Conservation (phyloP, 2,797 vertebrate species). For the Hippopotamyrus pictus region DNA sequence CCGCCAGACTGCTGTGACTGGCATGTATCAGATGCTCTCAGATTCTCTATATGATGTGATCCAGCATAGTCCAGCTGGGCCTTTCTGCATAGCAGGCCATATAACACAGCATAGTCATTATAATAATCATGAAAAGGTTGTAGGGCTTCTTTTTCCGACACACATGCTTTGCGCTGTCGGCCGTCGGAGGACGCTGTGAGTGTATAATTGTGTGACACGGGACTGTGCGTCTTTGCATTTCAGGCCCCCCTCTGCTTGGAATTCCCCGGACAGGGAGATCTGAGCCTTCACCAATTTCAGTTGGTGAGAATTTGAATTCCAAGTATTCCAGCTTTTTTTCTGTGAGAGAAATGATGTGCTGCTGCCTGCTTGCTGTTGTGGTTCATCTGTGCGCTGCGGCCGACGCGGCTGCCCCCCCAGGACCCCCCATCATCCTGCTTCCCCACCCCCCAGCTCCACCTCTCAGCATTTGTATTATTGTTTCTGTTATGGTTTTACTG, state of each 20-base stretch:
- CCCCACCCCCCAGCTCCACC: background rate
- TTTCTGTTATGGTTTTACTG: background rate
- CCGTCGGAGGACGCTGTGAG: slow-evolving; percentile 42
- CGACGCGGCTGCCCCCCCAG: background rate
- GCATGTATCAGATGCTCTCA: slow-evolving; percentile 39
- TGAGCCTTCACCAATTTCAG: slow-evolving; percentile 75
- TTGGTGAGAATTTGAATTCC: slow-evolving; percentile 74
- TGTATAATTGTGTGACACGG: slow-evolving; percentile 72
- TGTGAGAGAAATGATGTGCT: slow-evolving; percentile 18
- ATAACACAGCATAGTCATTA: slow-evolving; percentile 19
- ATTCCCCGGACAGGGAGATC: slow-evolving; percentile 72
- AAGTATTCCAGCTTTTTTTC: slow-evolving; percentile 48
- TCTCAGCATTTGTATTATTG: background rate
- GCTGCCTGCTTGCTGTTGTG: slow-evolving; percentile 10
- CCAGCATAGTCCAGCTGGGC: slow-evolving; percentile 42
- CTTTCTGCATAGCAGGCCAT: slow-evolving; percentile 45
- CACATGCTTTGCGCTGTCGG: slow-evolving; percentile 52
- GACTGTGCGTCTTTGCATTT: slow-evolving; percentile 73
- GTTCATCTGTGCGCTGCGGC: background rate
- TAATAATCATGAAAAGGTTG: slow-evolving; percentile 28
- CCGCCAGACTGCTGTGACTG: slow-evolving; percentile 42
- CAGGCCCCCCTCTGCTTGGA: slow-evolving; percentile 76
- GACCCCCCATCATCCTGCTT: background rate
- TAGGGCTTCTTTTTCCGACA: slow-evolving; percentile 45
- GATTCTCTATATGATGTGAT: slow-evolving; percentile 51